Base-by-base conservation (phyloP, 2,113 vertebrate species). In the Petrocephalus zakoni region DNA sequence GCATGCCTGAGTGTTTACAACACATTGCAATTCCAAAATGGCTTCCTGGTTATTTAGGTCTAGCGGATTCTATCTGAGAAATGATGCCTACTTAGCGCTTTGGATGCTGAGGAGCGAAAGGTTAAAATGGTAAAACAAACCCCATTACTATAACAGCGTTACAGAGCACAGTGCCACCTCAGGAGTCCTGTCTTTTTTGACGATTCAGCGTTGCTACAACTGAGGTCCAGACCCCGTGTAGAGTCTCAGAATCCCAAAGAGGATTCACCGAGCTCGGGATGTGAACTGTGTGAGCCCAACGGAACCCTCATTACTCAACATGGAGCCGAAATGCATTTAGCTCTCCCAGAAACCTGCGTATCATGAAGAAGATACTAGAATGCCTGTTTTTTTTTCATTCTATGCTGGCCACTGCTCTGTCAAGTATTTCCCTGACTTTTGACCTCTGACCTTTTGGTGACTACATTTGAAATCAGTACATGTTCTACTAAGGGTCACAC, bases 61-160 rank as follows among this genome's bases (percentile, higher is more conserved):
- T 29, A 34, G 52, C 9, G 22, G 29, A 86, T 55, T 29, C 52
- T 55, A 6, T 34, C 52, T 17, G 25, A 86, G 19, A 29, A 86
- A n/a, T 53, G n/a, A 51, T 55, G 22, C 84, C 9, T 53, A 11
- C 51, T 52, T 53, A 53, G 29, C 5, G 2, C 29, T 85, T 52
- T 56, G 49, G 84, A 34, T 52, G 13, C 52, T 34, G 51, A 85
- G 52, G 84, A 85, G 21, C 34, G 6, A 53, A n/a, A 53, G 51
- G 84, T 52, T 85, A 53, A 85, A 53, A 85, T 55, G 51, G 51
- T 52, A 29, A 47, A 85, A 53, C 22, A 53, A 85, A 85, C 83
- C 83, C 83, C 52, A 85, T 85, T 55, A 85, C n/a, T 29, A 52
- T 85, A 53, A 85, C n/a, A 53, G 49, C n/a, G 25, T 85, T 53